A percentile compares a stretch with the other conserved stretches of the same genome.
Evolutionary conservation across 1,140 invertebrate genomes (phyloP).

Genomic region (Zaprionus inermis): DNA sequence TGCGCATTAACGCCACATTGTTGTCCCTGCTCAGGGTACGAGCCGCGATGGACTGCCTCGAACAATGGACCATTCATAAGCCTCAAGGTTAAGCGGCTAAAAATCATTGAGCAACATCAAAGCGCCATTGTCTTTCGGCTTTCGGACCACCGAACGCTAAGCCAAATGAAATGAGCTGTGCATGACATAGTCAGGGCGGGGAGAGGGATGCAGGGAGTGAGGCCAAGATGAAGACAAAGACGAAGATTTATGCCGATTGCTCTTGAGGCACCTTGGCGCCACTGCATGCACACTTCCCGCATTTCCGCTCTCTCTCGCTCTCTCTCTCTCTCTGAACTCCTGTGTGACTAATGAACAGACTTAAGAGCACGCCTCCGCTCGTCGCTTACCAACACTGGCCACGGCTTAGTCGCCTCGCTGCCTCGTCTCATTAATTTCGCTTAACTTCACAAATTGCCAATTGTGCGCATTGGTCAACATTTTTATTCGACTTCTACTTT

Average conservation of each 20-base stretch:
- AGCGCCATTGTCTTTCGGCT: slow-evolving; percentile 57
- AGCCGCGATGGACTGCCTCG: background rate
- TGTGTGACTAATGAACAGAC: slow-evolving; percentile 74
- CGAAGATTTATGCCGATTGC: slow-evolving; percentile 76
- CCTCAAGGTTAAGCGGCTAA: slow-evolving; percentile 77
- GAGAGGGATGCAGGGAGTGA: background rate
- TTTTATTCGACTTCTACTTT: slow-evolving; percentile 50
- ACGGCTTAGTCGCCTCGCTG: slow-evolving; percentile 20
- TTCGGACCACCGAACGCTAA: slow-evolving; percentile 58
- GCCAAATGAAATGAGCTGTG: slow-evolving; percentile 62
- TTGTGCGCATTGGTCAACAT: slow-evolving; percentile 80
- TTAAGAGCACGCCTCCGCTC: slow-evolving; percentile 19
- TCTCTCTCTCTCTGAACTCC: slow-evolving; percentile 22
- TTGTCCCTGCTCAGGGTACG: background rate
- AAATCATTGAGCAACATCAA: slow-evolving; percentile 80
- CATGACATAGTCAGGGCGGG: slow-evolving; percentile 16
- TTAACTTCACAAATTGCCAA: slow-evolving; percentile 82
- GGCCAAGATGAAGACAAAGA: slow-evolving; percentile 30
- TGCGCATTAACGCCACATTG: slow-evolving; percentile 44
- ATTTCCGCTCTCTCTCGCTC: background rate
- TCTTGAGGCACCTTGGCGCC: slow-evolving; percentile 66
- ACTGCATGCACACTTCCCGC: background rate
- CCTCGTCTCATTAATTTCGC: slow-evolving; percentile 76
- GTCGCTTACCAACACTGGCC: slow-evolving; percentile 8
- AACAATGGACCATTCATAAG: slow-evolving; percentile 76